phyloP scores from a whole-genome alignment of 1,140 invertebrate genomes.

The Caenorhabditis brenneri region DNA sequence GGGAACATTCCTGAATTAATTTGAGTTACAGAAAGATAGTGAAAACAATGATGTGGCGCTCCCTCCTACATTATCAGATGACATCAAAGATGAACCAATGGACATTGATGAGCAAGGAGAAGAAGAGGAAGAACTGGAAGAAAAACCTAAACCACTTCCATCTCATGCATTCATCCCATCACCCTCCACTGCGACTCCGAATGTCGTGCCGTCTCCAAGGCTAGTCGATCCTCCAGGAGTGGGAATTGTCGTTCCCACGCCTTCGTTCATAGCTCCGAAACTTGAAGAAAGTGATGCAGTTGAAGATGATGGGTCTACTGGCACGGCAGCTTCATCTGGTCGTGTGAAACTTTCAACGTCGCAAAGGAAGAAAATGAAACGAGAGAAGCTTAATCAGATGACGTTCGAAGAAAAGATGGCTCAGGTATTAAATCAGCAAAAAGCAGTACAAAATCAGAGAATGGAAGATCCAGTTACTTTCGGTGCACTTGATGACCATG shows the following conservation, averaged over 20 bases:
- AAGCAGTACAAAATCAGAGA: slow-evolving; percentile 28
- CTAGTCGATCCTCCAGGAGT: slow-evolving; percentile 36
- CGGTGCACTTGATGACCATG: not conserved
- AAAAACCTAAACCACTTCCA: slow-evolving; percentile 35
- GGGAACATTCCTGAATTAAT: too few relatives aligned
- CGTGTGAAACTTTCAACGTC: slow-evolving; percentile 34
- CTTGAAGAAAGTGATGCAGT: not conserved
- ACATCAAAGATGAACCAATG: slow-evolving; percentile 14
- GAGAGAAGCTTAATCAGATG: slow-evolving; percentile 48
- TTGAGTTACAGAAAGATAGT: too few relatives aligned
- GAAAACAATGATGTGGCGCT: too few relatives aligned
- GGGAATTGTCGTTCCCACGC: slow-evolving; percentile 10
- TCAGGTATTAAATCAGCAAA: not conserved
- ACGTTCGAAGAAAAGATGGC: slow-evolving; percentile 38
- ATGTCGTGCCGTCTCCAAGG: slow-evolving; percentile 14
- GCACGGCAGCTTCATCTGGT: slow-evolving; percentile 31
- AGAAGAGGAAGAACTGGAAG: slow-evolving; percentile 44
- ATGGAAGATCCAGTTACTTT: slow-evolving; percentile 29
- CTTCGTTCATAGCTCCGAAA: not conserved
- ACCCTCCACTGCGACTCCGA: slow-evolving; percentile 6
- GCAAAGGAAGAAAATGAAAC: slow-evolving; percentile 56
- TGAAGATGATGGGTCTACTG: not conserved
- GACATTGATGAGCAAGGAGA: not conserved
- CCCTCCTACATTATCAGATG: not conserved
- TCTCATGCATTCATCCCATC: not conserved